phyloP scores from a whole-genome alignment of 2,888 invertebrate genomes.

The Epirrhoe tristata region DNA sequence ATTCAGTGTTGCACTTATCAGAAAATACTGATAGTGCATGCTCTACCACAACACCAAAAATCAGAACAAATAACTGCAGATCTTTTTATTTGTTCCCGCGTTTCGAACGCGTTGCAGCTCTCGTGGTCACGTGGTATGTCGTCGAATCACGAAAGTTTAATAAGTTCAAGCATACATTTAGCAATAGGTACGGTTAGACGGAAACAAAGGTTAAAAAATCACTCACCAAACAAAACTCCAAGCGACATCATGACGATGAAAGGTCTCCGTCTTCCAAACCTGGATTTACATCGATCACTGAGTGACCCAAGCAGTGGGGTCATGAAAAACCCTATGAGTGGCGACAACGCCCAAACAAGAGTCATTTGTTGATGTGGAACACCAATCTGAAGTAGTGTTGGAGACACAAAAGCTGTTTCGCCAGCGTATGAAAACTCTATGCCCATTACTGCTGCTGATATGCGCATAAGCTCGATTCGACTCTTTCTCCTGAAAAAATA shows the following conservation, averaged over 20 bases:
- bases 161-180: no score
- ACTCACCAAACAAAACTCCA: conserved; percentile 94
- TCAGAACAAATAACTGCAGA: no score
- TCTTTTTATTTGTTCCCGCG: no score
- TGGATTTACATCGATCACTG: conserved; percentile 94
- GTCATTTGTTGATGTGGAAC: conserved; percentile 98
- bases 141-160: no score
- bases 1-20: no score
- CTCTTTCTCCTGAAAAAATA: conserved; percentile 88
- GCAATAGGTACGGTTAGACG: no score
- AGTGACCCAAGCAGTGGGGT: conserved; percentile 96
- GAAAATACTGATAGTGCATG: no score
- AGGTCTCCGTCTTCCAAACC: conserved; percentile 94
- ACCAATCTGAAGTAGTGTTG: conserved; percentile 96
- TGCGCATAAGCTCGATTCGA: conserved; percentile 91
- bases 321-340: conserved; percentile 96
- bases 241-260: conserved; percentile 95
- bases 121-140: no score
- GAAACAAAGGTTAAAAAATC: no score
- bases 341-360: conserved; percentile 97
- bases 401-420: conserved; percentile 98
- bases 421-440: conserved; percentile 99
- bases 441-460: conserved; percentile 98
- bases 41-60: no score
- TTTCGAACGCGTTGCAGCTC: no score